Evolutionary conservation across 2,888 invertebrate genomes (phyloP).

Genomic region (Erebia ligea): DNA sequence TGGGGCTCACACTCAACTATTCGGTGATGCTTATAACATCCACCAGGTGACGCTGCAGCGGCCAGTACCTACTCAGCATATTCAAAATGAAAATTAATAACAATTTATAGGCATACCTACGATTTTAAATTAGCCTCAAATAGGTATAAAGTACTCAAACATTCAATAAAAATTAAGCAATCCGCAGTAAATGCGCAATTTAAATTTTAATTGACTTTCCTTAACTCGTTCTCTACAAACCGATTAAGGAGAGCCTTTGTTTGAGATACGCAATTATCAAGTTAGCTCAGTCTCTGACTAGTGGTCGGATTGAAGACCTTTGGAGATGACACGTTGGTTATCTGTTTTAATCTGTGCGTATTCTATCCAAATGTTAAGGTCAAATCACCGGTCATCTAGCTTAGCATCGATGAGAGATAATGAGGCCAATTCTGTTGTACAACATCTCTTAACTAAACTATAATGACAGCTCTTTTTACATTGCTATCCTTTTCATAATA

Average conservation of each 20-base stretch:
- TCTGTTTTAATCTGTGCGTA: slow-evolving; percentile 19
- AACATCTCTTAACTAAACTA: no score
- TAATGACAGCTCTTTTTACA: no score
- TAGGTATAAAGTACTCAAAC: background rate
- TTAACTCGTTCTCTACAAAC: slow-evolving; percentile 25
- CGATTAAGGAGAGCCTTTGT: slow-evolving; percentile 7
- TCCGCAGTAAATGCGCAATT: slow-evolving; percentile 14
- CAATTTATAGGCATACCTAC: no score
- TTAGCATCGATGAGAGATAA: no score
- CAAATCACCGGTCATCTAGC: no score
- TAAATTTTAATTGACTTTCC: slow-evolving; percentile 30
- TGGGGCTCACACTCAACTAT: no score
- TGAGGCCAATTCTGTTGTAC: no score
- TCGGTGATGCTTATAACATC: no score
- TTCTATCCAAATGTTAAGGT: background rate
- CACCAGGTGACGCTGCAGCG: no score
- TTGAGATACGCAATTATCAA: slow-evolving; percentile 14
- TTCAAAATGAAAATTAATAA: no score
- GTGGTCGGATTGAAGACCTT: slow-evolving; percentile 7
- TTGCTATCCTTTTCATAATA: no score
- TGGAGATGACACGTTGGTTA: slow-evolving; percentile 5
- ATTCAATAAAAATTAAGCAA: slow-evolving; percentile 13
- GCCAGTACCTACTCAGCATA: no score
- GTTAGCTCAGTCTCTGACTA: slow-evolving; percentile 1
- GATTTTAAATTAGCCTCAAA: background rate